Conservation (phyloP, 2,888 invertebrate genomes). For the Yponomeuta cagnagella region DNA sequence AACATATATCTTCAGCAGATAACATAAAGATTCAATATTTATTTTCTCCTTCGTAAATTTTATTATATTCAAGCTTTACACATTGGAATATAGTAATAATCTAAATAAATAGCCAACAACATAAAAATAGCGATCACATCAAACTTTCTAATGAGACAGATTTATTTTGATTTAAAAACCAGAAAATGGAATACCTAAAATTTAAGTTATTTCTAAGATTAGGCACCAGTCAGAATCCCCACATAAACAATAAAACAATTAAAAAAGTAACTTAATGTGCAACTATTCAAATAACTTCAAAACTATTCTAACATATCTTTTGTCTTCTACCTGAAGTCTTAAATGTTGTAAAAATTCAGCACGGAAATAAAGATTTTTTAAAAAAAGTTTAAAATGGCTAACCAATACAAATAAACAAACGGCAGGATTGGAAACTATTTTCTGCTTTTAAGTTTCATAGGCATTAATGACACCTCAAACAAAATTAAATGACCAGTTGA, state of each 20-base stretch:
- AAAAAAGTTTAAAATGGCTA: no score
- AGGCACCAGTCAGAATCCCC: conserved; percentile 18
- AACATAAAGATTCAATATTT: conserved; percentile 45
- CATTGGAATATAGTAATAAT: conserved; percentile 50
- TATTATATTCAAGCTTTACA: conserved; percentile 53
- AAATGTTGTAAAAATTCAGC: no score
- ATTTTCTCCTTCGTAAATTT: conserved; percentile 44
- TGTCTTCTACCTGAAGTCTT: neutral
- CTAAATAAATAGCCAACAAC: conserved; percentile 67
- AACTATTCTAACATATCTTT: neutral
- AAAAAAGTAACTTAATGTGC: neutral
- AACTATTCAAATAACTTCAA: neutral
- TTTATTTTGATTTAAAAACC: neutral
- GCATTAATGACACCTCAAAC: no score
- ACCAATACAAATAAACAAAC: no score
- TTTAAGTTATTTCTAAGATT: no score
- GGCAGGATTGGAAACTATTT: no score
- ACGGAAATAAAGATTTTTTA: no score
- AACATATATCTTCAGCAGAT: conserved; percentile 62
- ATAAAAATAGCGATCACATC: conserved; percentile 37
- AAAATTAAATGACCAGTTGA: no score
- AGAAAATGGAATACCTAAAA: no score
- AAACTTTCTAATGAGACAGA: conserved; percentile 23
- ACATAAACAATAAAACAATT: conserved; percentile 19
- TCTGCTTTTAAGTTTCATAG: no score